Conservation (phyloP, 1,140 invertebrate species). For the Panagrolaimus sp. region DNA sequence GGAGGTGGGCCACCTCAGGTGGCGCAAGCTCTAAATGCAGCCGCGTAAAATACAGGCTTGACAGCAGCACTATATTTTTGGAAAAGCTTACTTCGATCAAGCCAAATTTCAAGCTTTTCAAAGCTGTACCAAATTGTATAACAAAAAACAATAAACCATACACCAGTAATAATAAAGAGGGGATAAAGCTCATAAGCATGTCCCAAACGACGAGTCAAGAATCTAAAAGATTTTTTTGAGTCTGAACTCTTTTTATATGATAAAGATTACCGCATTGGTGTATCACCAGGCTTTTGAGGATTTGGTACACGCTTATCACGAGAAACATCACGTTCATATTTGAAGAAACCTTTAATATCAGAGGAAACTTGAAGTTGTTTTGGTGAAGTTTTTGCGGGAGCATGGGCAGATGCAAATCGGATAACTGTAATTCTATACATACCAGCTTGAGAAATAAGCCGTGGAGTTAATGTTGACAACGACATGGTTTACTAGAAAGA, state of each 20-base stretch:
- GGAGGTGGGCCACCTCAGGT: too few species aligned
- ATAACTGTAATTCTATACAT: not conserved
- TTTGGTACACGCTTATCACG: conserved; percentile 42
- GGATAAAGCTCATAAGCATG: conserved; percentile 52
- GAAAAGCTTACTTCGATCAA: conserved; percentile 43
- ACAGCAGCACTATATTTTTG: too few species aligned
- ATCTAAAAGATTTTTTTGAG: conserved; percentile 30
- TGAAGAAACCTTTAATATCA: conserved; percentile 34
- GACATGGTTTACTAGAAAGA: conserved; percentile 7
- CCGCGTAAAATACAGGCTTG: too few species aligned
- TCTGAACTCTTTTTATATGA: not conserved
- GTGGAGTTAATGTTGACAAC: conserved; percentile 9
- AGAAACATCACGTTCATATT: conserved; percentile 50
- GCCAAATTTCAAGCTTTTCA: conserved; percentile 47
- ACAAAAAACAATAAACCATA: conserved; percentile 47
- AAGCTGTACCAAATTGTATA: conserved; percentile 44
- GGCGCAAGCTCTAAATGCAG: too few species aligned
- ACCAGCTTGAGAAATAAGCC: not conserved
- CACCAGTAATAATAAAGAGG: conserved; percentile 34
- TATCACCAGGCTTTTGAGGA: conserved; percentile 50
- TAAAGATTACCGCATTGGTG: conserved; percentile 38
- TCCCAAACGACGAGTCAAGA: conserved; percentile 40
- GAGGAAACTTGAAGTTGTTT: conserved; percentile 17
- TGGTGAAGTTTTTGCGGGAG: not conserved
- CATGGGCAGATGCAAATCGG: not conserved